Percentiles rank a stretch among this genome's conserved stretches.
These are phyloP conservation scores for Dendrophyllia cribrosa DNA, from an alignment of 64 coral and sea anemone species.

Conservation along the genomic window DNA sequence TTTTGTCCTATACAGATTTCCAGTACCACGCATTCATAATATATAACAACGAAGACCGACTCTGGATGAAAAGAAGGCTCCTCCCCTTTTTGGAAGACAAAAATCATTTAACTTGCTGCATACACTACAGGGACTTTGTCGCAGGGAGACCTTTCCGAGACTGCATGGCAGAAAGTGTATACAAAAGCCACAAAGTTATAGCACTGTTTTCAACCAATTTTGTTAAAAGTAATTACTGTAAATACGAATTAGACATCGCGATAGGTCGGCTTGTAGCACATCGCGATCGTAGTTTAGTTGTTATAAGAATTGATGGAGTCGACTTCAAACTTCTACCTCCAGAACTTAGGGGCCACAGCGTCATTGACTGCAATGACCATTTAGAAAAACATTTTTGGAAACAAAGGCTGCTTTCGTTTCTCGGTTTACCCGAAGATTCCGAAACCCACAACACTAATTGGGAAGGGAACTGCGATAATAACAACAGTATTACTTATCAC, in stretches of 20 bases:
- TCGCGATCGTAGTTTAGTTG: neutral
- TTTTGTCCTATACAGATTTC: neutral
- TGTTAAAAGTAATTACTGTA: conserved; percentile 57
- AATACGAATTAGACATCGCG: conserved; percentile 27
- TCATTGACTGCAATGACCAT: neutral
- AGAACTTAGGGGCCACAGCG: neutral
- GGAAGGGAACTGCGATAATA: neutral
- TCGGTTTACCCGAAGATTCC: neutral
- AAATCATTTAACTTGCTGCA: conserved; percentile 31
- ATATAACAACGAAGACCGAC: conserved; percentile 18
- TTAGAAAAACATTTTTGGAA: neutral
- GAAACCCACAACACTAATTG: neutral
- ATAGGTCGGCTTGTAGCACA: neutral
- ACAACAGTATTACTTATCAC: neutral
- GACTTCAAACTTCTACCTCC: neutral
- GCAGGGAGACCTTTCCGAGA: conserved; percentile 43
- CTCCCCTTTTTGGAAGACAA: conserved; percentile 44
- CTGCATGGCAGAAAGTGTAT: conserved; percentile 61
- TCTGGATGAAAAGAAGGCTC: conserved; percentile 9
- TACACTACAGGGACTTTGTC: conserved; percentile 71
- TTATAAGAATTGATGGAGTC: conserved; percentile 6
- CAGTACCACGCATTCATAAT: conserved; percentile 50
- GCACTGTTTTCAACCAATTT: conserved; percentile 59
- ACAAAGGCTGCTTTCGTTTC: neutral
- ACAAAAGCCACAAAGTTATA: conserved; percentile 54